A percentile compares a stretch with the other conserved stretches of the same genome.
Conservation (phyloP, 2,888 invertebrate genomes). For the Patella depressa region DNA sequence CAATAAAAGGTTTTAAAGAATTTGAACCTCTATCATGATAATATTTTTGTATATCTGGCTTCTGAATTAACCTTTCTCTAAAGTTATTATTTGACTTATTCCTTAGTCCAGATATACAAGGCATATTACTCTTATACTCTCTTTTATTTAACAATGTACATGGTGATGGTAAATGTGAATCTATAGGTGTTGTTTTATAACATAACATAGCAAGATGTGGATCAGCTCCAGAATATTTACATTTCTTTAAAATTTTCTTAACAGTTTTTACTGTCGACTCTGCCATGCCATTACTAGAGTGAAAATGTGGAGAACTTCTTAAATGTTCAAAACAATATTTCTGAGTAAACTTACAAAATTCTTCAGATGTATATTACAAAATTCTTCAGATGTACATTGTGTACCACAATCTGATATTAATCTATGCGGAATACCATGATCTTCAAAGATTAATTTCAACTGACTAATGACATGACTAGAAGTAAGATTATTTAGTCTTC, state of each 20-base stretch:
- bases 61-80: background rate
- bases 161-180: constrained; percentile 8
- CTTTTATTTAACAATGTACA: background rate
- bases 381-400: constrained; percentile 10
- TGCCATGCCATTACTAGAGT: constrained; percentile 7
- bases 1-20: background rate
- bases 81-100: constrained; percentile 3
- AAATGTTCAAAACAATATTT: constrained; percentile 4
- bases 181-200: constrained; percentile 10
- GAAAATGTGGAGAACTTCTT: constrained; percentile 4
- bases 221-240: background rate
- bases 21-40: background rate
- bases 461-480: constrained; percentile 6
- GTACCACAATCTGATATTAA: constrained; percentile 3
- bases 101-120: background rate
- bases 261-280: constrained; percentile 5
- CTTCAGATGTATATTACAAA: constrained; percentile 5
- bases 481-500: background rate
- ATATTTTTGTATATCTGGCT: background rate
- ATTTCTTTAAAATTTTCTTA: background rate
- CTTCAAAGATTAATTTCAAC: constrained; percentile 5
- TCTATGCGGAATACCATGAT: constrained; percentile 3
- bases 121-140: constrained; percentile 3
- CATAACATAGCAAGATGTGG: constrained; percentile 7
- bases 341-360: constrained; percentile 2